Evolutionary conservation across 2,113 vertebrate genomes (phyloP), one percentile per base, ranked within the genome.

Genomic region (Chauna torquata): DNA sequence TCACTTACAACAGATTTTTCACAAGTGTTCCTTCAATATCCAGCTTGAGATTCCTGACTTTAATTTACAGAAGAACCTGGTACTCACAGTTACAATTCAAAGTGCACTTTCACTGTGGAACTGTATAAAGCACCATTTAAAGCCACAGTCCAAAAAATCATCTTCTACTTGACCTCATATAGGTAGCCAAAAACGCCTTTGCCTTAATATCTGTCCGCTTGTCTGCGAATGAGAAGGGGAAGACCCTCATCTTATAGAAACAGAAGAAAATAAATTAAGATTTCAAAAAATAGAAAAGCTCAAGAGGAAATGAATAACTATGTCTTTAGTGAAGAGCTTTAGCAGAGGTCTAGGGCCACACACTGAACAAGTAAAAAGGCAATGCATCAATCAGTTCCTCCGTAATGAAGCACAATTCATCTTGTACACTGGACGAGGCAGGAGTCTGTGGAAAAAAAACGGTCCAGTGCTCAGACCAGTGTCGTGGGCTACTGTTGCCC

Each of bases 251-350:
- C 86, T 89, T 91, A 57, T 76, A 94, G 93, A 96, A 96, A 96
- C 87, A 96, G 66, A 95, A 79, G 90, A 92, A 96, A 97, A 96
- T 92, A 92, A 94, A 96, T 91, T 89, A 96, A 82, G 74, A 90
- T 92, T 85, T 69, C 27, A 84, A 75, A 75, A 88, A 75, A 0
- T 70, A 89, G 78, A 92, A 84, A 45, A 89, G 87, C 89, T 94
- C 78, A 91, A 96, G 93, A 89, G 82, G 82, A 88, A 69, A 78
- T 59, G 2, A 74, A 45, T 80, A 72, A 66, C 59, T 80, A 4
- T 89, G 49, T 79, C 89, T 91, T 85, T 65, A 61, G 74, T 90
- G 89, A 85, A 95, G 91, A 91, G 61, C 49, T 92, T 91, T 89
- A 92, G 83, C 84, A 85, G 93, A 84, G 70, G 91, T 95, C 90